Base-by-base conservation (phyloP, 2,797 vertebrate genomes). In the Mus minutoides region DNA sequence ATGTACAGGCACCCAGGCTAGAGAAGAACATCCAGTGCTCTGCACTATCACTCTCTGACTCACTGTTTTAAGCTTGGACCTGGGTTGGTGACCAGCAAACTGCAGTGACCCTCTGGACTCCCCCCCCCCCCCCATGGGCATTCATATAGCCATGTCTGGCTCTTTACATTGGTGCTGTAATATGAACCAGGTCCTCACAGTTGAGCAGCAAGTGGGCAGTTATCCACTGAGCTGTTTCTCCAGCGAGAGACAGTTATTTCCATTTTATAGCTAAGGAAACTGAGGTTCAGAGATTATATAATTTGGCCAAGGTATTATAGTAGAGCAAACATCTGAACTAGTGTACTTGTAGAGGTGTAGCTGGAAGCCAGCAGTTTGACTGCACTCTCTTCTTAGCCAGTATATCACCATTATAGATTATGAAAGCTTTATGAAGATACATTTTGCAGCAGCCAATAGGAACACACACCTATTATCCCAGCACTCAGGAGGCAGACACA, bases 341-440 rank as follows among this genome's bases (percentile, higher is more conserved):
- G 17, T 60, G 3, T 49, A 8, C 46, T 82, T 77, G 58, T 9
- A 87, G 43, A 73, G 67, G 52, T 60, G 46, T 60, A 56, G 71
- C 46, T 64, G 82, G 87, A 89, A 96, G 89, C n/a, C 71, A 75
- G 43, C 64, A 88, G n/a, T 86, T 67, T 76, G 79, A 80, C 77
- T 92, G 19, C 64, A 95, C 71, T 91, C 0, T 75, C 46, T 76
- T 89, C 29, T 80, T 91, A 76, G 64, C 21, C 49, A 78, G 37
- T 76, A 12, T 64, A 79, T 77, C 79, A 69, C 77, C 69, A 7
- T 73, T 93, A 73, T 91, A 58, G 78, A 91, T 88, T 88, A 52
- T 91, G 71, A 92, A 92, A 94, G 76, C 62, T 91, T 94, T 58
- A 90, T 60, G 83, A 94, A 95, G 91, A 91, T 75, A 95, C 22